These are phyloP conservation scores for Epirrhoe alternata DNA, from an alignment of 2,888 invertebrate genomes.

Conservation along the genomic window DNA sequence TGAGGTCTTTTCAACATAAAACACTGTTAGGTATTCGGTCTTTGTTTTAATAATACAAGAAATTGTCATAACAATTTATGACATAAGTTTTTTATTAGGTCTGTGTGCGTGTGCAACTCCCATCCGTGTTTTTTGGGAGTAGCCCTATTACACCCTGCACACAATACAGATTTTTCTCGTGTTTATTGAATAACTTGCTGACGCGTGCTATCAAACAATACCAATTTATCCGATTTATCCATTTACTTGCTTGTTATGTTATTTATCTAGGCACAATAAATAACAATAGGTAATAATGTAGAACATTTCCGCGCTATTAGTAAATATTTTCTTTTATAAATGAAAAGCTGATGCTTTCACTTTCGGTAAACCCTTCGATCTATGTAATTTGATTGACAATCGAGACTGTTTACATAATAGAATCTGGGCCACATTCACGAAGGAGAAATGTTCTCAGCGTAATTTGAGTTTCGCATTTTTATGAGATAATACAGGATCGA, in stretches of 20 bases:
- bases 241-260: conserved; percentile 3
- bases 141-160: no score
- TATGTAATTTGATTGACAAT: conserved; percentile 46
- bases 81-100: no score
- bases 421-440: conserved; percentile 41
- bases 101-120: no score
- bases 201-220: neutral
- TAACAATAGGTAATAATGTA: conserved; percentile 17
- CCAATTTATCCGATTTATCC: neutral
- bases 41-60: no score
- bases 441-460: conserved; percentile 31
- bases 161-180: neutral
- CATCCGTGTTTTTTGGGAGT: neutral
- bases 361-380: conserved; percentile 41
- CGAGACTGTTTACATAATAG: conserved; percentile 47
- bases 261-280: conserved; percentile 2
- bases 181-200: neutral
- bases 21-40: no score
- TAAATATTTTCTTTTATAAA: conserved; percentile 28
- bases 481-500: conserved; percentile 34
- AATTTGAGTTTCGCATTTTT: conserved; percentile 42
- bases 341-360: conserved; percentile 32
- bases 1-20: no score
- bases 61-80: no score
- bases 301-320: conserved; percentile 20